Evolutionary conservation across 2,113 vertebrate species (phyloP).

Genomic region (Myrmecobius fasciatus): DNA sequence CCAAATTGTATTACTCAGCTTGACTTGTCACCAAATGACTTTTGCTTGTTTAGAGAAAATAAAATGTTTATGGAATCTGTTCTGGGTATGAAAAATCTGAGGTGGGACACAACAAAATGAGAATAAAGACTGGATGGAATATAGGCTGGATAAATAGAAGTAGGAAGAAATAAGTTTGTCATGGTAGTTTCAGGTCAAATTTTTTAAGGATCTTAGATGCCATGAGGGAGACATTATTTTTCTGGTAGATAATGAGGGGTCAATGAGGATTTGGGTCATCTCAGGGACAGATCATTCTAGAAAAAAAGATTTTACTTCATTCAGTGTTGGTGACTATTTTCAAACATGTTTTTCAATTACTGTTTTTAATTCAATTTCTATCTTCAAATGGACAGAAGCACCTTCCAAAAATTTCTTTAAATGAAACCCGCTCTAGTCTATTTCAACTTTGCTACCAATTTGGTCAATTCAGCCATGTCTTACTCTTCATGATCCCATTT

Average conservation of each 20-base stretch:
- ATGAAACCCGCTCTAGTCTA: not conserved
- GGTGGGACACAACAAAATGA: not conserved
- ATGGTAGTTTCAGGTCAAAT: not conserved
- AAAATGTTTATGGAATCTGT: not conserved
- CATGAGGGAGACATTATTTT: not conserved
- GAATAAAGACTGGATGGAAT: not conserved
- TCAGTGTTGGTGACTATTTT: not conserved
- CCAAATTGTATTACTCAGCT: not conserved
- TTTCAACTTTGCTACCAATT: not conserved
- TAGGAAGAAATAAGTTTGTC: not conserved
- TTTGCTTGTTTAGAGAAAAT: not conserved
- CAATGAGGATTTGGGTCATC: not conserved
- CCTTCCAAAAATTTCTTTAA: not conserved
- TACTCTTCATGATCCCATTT: too few relatives aligned
- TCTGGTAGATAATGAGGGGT: not conserved
- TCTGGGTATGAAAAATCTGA: not conserved
- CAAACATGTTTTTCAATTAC: not conserved
- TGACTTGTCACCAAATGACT: not conserved
- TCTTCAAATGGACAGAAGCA: not conserved
- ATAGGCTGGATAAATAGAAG: not conserved
- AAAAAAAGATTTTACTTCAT: not conserved
- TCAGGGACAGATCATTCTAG: not conserved
- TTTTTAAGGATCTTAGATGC: not conserved
- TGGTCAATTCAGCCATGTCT: too few relatives aligned
- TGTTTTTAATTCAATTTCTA: not conserved